Evolutionary conservation across 2,113 vertebrate species (phyloP).

Genomic region (Phocoena sinus): DNA sequence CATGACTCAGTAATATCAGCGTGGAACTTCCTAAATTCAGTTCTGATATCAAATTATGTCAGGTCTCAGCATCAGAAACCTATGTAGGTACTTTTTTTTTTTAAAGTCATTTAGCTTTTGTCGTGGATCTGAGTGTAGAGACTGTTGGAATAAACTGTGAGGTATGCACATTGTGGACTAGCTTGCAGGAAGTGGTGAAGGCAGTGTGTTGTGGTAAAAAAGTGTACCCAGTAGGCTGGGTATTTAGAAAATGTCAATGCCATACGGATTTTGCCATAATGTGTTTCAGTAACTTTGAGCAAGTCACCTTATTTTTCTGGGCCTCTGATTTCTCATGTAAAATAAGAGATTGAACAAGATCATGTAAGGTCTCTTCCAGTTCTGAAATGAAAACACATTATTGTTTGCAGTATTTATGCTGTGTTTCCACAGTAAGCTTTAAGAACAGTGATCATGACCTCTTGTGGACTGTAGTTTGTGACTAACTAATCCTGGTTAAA

Average conservation of each 20-base stretch:
- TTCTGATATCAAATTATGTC: slow-evolving; percentile 24
- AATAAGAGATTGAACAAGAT: background rate
- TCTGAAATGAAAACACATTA: slow-evolving; percentile 21
- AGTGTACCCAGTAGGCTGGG: background rate
- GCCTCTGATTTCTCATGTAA: background rate
- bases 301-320: background rate
- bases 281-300: background rate
- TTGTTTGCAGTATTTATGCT: background rate
- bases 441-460: background rate
- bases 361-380: background rate
- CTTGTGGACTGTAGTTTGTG: background rate
- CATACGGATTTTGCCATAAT: background rate
- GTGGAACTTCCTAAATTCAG: background rate
- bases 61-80: background rate
- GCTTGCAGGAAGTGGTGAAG: background rate
- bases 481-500: background rate
- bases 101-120: background rate
- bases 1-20: background rate
- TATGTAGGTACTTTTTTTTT: background rate
- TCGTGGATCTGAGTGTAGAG: background rate
- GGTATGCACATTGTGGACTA: background rate
- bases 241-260: slow-evolving; percentile 20
- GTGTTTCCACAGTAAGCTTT: slow-evolving; percentile 10
- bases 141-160: background rate
- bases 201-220: background rate